Conservation (phyloP, 2,797 vertebrate genomes). For the Sebastiscus tertius region DNA sequence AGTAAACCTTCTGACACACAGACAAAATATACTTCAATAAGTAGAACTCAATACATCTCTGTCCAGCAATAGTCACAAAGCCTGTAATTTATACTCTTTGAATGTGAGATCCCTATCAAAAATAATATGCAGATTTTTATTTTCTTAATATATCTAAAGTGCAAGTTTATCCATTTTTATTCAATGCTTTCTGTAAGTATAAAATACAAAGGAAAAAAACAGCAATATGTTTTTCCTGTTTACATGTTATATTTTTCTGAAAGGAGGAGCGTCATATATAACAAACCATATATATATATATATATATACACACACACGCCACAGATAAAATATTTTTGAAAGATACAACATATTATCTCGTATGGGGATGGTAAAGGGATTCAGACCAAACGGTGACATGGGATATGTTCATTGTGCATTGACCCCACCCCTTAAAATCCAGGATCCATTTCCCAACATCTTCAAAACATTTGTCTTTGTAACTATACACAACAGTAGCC, state of each 20-base stretch:
- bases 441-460: conserved; percentile 62
- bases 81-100: conserved; percentile 85
- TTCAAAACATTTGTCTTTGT: conserved; percentile 50
- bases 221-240: conserved; percentile 85
- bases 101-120: conserved; percentile 90
- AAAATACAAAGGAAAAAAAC: conserved; percentile 89
- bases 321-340: conserved; percentile 83
- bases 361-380: conserved; percentile 84
- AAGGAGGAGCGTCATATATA: conserved; percentile 87
- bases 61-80: conserved; percentile 88
- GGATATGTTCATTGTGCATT: conserved; percentile 86
- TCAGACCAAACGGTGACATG: conserved; percentile 77
- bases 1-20: conserved; percentile 88
- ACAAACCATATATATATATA: conserved; percentile 84
- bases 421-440: conserved; percentile 71
- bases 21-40: conserved; percentile 90
- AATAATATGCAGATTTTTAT: conserved; percentile 88
- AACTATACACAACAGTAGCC: conserved; percentile 73
- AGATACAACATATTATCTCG: conserved; percentile 85
- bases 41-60: conserved; percentile 86
- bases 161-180: conserved; percentile 89
- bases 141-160: conserved; percentile 90
- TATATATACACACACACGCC: conserved; percentile 73
- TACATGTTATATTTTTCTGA: conserved; percentile 85
- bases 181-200: conserved; percentile 89